Base-by-base conservation (phyloP, 2,888 invertebrate species). In the Drosophila fulvimacula region DNA sequence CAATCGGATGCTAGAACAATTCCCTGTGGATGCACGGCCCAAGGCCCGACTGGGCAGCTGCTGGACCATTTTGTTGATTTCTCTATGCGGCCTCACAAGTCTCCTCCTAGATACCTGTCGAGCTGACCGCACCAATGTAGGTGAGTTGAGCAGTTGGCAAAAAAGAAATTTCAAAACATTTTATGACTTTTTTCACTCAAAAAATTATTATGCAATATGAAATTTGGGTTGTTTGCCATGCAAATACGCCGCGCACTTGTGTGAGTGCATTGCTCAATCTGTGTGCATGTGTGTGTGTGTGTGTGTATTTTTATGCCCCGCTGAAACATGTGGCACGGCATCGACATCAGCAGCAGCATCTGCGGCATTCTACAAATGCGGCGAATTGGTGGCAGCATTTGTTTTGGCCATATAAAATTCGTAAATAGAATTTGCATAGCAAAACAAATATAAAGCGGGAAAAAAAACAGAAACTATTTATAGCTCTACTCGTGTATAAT, bases 391-490 rank as follows among this genome's bases (percentile, higher is more conserved):
- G 30, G 51, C 15, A 48, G 62, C 59, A 59, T 64, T 67, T 68
- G 64, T 59, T 57, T 62, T 65, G 59, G 48, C 36, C 51, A 44
- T 27, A 44, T 49, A 41, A 63, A 73, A 66, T 55, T 38, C 41
- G 56, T 84, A 85, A 88, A 86, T 74, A 76, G 76, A 89, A 88
- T 72, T 69, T 71, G 69, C 66, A 49, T 58, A 89, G 76, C 88
- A 89, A 85, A 88, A 89, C 88, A 85, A 71, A 87, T 71, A 58
- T 27, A 46, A 10, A 49, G 9, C 55, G 24, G 15, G 5, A 46
- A 44, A 44, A 39, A 42, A 42, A 64, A 36, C 36, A 38, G 64
- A 59, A 57, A 41, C 61, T 65, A 57, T 76, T 32, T 65, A 65
- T 77, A 65, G 64, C 19, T 48, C 39, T 63, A 21, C 36, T 27